Evolutionary conservation across 2,113 vertebrate species (phyloP), one percentile per base, ranked within the genome.

Genomic region (Notarius lentiginosus): DNA sequence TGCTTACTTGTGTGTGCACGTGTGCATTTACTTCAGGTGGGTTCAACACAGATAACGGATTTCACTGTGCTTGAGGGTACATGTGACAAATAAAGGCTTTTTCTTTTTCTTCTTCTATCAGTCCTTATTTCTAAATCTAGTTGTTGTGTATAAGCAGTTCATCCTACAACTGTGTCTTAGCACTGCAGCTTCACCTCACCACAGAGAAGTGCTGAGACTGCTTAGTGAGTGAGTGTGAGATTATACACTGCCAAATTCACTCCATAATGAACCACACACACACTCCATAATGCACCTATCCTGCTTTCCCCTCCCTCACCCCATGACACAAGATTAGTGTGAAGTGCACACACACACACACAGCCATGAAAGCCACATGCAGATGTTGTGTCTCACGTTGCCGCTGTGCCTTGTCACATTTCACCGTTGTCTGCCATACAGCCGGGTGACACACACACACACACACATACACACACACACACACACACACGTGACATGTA

Each of bases 351-450:
- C 66, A 5, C 73, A 92, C 84, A 83, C 83, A 86, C 84, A 85
- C 86, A 87, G 72, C 72, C 76, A 70, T 79, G 82, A 88, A 88
- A 87, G 88, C 87, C 70, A 93, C 93, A 95, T 94, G 93, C 89
- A 91, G 93, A 93, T 95, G 94, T 92, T 94, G 93, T 94, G 94
- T 95, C 95, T 92, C 91, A 91, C 94, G 93, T 94, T 94, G 92
- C 93, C 94, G 94, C 92, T 91, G 92, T 95, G 94, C 95, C 95
- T 95, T 95, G 95, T 96, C 94, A 95, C 95, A 94, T 91, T 91
- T 89, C 88, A 89, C 88, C 84, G 85, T 89, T 82, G 89, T 89
- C 88, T 90, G 87, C 85, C 86, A 85, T 30, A 27, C 80, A 70
- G 47, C 53, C 68, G 84, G 87, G 87, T 86, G 88, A 82, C 72